Base-by-base conservation (phyloP, 1,140 invertebrate species). In the Elysia chlorotica region DNA sequence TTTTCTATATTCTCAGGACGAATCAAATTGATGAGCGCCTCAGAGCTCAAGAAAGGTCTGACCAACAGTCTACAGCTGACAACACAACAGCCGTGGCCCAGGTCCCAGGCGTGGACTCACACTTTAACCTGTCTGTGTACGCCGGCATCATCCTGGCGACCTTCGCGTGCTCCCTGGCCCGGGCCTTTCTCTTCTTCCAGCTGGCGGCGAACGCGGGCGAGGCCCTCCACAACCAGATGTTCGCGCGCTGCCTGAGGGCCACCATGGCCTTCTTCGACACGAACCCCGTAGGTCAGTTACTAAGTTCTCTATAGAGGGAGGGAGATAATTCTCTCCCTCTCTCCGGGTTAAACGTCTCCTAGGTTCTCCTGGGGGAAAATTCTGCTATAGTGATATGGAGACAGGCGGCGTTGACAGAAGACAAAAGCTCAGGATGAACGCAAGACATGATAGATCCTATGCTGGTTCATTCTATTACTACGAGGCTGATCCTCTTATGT, bases 251-350 rank as follows among this genome's bases (percentile, higher is more conserved):
- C 0, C 91, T 95, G 28, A 89, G 92, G 6, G 92, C 93, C 0
- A 93, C 92, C 0, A 95, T 96, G 90, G 89, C 90, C 10, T 97
- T 97, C 86, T 97, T 97, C 85, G 95, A 95, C 76, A 92, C 91
- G 10, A 96, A 96, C 85, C 92, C 93, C 2, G 91, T 91, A 61
- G 89, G 89, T 88, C 79, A 83, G 81, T 79, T 23, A 2, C n/a
- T n/a, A n/a, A n/a, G n/a, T n/a, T n/a, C n/a, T n/a, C n/a, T n/a
- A n/a, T n/a, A n/a, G n/a, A n/a, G n/a, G n/a, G n/a, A n/a, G n/a
- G n/a, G n/a, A n/a, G n/a, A n/a, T n/a, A n/a, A n/a, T n/a, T n/a
- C n/a, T n/a, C n/a, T n/a, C n/a, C n/a, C n/a, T n/a, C n/a, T n/a
- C n/a, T n/a, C n/a, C n/a, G n/a, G n/a, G n/a, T n/a, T n/a, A n/a